Conservation (phyloP, 2,113 vertebrate genomes). For the Oceanodroma tethys region DNA sequence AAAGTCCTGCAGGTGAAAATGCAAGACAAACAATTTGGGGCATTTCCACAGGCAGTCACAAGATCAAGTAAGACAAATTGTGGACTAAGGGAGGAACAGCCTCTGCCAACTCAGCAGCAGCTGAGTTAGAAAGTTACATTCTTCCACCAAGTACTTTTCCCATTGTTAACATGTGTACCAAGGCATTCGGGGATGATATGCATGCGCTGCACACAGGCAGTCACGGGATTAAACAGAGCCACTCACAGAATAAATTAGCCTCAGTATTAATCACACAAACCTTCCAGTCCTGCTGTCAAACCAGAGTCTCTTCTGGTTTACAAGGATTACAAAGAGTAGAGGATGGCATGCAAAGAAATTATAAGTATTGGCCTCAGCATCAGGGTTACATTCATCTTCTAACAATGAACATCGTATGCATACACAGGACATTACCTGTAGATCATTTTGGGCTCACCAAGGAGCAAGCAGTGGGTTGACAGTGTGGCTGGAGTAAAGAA, state of each 20-base stretch:
- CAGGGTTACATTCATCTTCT: not conserved
- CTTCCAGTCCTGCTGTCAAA: not conserved
- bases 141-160: conserved; percentile 43
- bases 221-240: conserved; percentile 12
- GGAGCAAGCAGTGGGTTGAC: not conserved
- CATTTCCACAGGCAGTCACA: conserved; percentile 45
- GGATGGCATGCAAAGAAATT: not conserved
- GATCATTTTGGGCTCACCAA: not conserved
- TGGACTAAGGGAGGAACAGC: not conserved
- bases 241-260: conserved; percentile 10
- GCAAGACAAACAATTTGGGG: not conserved
- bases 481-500: not conserved
- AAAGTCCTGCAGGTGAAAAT: conserved; percentile 42
- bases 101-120: conserved; percentile 50
- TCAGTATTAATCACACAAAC: not conserved
- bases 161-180: conserved; percentile 47
- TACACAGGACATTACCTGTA: not conserved
- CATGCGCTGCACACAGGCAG: conserved; percentile 6
- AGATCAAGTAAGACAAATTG: conserved; percentile 34
- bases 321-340: not conserved
- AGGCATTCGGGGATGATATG: not conserved
- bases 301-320: not conserved
- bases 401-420: not conserved
- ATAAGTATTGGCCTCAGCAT: not conserved
- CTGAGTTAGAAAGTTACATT: conserved; percentile 55